Evolutionary conservation across 2,797 vertebrate species (phyloP).

Genomic region (Lithobates pipiens): DNA sequence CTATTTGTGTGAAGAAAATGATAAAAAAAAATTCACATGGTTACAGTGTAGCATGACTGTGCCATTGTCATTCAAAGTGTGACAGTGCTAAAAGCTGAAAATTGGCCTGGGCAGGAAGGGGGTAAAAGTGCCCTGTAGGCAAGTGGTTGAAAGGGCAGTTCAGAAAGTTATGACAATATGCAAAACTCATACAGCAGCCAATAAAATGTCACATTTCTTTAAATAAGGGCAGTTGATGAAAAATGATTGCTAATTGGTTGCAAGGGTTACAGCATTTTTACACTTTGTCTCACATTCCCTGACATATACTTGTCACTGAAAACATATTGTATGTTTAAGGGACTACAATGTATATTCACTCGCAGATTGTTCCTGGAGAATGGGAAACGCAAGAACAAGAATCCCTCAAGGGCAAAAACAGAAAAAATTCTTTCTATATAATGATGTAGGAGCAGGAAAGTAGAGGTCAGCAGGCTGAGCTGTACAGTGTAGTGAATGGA

Average conservation of each 20-base stretch:
- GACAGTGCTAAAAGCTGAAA: too few species aligned
- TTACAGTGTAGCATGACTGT: too few species aligned
- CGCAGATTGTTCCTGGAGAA: neutral
- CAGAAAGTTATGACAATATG: too few species aligned
- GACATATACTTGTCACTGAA: neutral
- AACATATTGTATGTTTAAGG: neutral
- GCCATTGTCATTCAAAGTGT: too few species aligned
- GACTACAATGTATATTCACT: neutral
- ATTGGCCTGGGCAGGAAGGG: too few species aligned
- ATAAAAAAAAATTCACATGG: too few species aligned
- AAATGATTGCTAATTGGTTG: neutral
- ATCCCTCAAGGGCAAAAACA: neutral
- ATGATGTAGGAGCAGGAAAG: neutral
- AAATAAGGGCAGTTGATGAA: neutral
- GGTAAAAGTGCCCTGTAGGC: too few species aligned
- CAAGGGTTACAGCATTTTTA: neutral
- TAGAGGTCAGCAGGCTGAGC: neutral
- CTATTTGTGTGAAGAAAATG: too few species aligned
- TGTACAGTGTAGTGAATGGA: neutral
- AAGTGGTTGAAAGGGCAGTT: too few species aligned
- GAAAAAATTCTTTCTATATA: neutral
- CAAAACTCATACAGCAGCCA: too few species aligned
- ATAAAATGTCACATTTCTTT: too few species aligned
- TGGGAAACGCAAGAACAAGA: neutral
- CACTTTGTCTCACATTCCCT: neutral